Evolutionary conservation across 2,113 vertebrate genomes (phyloP).

Genomic region (Polypterus senegalus): DNA sequence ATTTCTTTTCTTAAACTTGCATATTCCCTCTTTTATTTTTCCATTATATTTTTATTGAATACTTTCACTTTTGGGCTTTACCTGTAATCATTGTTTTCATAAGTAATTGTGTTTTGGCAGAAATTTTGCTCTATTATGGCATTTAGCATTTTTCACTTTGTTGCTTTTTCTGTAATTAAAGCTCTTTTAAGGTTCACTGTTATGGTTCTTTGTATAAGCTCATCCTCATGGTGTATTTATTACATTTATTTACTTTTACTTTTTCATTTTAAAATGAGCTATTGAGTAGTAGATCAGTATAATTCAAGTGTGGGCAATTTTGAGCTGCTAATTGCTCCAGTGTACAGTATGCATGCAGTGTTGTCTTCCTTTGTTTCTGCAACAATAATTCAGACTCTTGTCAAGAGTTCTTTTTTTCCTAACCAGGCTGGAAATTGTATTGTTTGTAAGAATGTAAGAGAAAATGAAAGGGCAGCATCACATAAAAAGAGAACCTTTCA

Average conservation of each 20-base stretch:
- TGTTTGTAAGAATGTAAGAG: conserved; percentile 28
- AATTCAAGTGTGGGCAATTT: conserved; percentile 30
- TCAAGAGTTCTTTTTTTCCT: conserved; percentile 25
- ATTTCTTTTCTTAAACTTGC: neutral
- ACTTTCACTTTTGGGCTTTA: neutral
- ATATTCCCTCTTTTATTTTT: neutral
- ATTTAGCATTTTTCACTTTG: neutral
- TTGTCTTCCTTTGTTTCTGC: conserved; percentile 26
- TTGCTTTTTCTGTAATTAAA: conserved; percentile 1
- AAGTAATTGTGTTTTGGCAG: neutral
- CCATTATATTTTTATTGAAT: neutral
- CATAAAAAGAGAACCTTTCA: conserved; percentile 18
- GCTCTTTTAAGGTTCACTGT: conserved; percentile 8
- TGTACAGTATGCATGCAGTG: conserved; percentile 18
- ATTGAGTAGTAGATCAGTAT: conserved; percentile 18
- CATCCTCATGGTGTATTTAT: conserved; percentile 14
- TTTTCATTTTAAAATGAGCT: conserved; percentile 25
- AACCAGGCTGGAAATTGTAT: conserved; percentile 24
- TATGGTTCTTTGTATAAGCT: conserved; percentile 12
- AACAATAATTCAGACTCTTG: conserved; percentile 28
- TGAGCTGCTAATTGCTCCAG: conserved; percentile 33
- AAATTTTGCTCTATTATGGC: neutral
- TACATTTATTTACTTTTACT: conserved; percentile 21
- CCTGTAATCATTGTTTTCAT: neutral
- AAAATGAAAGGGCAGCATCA: conserved; percentile 18